Base-by-base conservation (phyloP, 1,140 invertebrate species). In the Euwallacea fornicatus region DNA sequence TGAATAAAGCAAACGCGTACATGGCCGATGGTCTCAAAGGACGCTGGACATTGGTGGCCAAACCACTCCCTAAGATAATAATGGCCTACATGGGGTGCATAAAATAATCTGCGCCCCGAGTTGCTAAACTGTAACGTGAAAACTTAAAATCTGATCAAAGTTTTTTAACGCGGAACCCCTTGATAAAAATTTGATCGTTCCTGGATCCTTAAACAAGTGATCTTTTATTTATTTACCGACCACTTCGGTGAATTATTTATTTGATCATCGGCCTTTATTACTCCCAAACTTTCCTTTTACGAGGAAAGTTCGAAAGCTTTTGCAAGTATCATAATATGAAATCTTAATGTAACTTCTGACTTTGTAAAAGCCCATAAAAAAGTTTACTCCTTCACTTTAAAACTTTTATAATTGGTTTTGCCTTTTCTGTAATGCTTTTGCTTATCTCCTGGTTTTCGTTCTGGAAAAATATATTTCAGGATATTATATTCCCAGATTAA, bases 271-370 rank as follows among this genome's bases (percentile, higher is more conserved):
- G 54, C 63, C 63, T 54, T 47, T 65, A 65, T 65, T 65, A 53
- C 47, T 11, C 42, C 8, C 15, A 65, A 65, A 65, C 63, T 65
- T 65, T 65, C 63, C 50, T 65, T 65, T 67, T 67, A 67, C 66
- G 66, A 67, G 54, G 13, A 67, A 67, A 67, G 42, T 67, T 67
- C 47, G 8, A 59, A 55, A 67, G 66, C 66, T 67, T 67, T 67
- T 59, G 66, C 56, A 67, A 67, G 66, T 59, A 67, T 67, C 66
- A 56, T 67, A 67, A 67, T 67, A 67, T 67, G 66, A 67, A 67
- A 67, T 67, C 66, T 67, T 67, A 67, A 67, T 67, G 66, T 67
- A 67, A 67, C 66, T 67, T 67, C 66, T 67, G 66, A 67, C 66
- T 67, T 67, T 67, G 47, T 41, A 67, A 67, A 67, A 67, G 33